These are phyloP conservation scores for Hypercompe scribonia DNA, from an alignment of 2,888 invertebrate species.

Conservation along the genomic window DNA sequence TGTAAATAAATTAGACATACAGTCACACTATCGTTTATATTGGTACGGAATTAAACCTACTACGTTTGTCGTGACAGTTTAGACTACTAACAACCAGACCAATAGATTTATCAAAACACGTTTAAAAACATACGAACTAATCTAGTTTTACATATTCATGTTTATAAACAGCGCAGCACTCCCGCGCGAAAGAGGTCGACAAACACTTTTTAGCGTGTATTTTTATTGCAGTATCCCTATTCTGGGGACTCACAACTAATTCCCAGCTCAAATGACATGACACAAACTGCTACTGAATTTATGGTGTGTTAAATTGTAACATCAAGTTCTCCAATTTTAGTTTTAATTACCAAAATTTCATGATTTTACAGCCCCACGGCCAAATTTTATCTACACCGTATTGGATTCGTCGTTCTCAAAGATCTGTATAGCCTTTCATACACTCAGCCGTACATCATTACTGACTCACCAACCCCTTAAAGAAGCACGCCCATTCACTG, in stretches of 20 bases:
- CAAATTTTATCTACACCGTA: background rate
- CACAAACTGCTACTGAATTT: background rate
- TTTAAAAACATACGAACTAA: background rate
- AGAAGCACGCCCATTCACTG: slow-evolving; percentile 30
- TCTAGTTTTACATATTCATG: background rate
- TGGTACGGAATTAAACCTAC: no score
- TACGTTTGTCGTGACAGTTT: no score
- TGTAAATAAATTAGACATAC: no score
- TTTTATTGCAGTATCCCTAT: no score
- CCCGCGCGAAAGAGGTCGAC: background rate
- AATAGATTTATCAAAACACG: background rate
- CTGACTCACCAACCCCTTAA: slow-evolving; percentile 24
- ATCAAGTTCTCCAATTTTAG: background rate
- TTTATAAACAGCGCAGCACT: background rate
- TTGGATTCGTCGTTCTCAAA: background rate
- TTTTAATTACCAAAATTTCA: background rate
- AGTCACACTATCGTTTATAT: no score
- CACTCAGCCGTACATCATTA: slow-evolving; percentile 7
- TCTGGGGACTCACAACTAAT: background rate
- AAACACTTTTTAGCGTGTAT: background rate
- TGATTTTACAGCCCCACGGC: background rate
- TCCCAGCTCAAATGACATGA: background rate
- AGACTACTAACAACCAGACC: no score
- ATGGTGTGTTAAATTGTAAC: no score
- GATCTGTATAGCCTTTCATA: slow-evolving; percentile 5